Base-by-base conservation (phyloP, 1,140 invertebrate genomes). In the Ladona fulva region DNA sequence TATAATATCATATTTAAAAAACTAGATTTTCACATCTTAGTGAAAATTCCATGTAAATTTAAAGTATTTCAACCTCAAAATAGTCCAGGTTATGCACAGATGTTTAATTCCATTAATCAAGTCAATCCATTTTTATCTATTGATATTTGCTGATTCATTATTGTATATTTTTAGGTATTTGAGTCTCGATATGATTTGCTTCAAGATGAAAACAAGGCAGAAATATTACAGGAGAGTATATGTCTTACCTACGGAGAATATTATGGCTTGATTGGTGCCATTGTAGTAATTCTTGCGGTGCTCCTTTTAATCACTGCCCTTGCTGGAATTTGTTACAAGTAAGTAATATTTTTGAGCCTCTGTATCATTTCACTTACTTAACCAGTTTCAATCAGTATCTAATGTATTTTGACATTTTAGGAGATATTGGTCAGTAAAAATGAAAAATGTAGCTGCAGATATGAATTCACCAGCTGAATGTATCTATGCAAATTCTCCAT, bases 201-300 rank as follows among this genome's bases (percentile, higher is more conserved):
- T 78, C 87, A 90, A 79, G 89, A 90, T 78, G 87, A 87, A 74
- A 83, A 87, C 79, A 85, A 90, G 1, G 86, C 89, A 44, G 88
- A 87, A 80, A 86, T 89, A 59, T 87, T 89, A 11, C 83, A 85
- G n/a, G 88, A 91, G 81, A 89, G 88, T 25, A 89, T 94, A 25
- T 94, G 93, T 81, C 87, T 95, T 25, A 89, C 91, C 42, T 87
- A 89, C 7, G 88, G 90, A 19, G 92, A 93, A 83, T 95, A 94
- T 83, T 93, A 94, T 81, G 90, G 91, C 5, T 85, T 94, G 10
- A 88, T 95, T 66, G 89, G 89, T n/a, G 89, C 91, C 0, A 87
- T 94, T 3, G 88, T 92, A 42, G 86, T 92, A 14, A 84, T 94
- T 8, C 88, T 92, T 25, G 87, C 91, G n/a, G 83, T 93, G 24